Conservation (phyloP, 2,113 vertebrate genomes). For the Melanerpes aurifrons region DNA sequence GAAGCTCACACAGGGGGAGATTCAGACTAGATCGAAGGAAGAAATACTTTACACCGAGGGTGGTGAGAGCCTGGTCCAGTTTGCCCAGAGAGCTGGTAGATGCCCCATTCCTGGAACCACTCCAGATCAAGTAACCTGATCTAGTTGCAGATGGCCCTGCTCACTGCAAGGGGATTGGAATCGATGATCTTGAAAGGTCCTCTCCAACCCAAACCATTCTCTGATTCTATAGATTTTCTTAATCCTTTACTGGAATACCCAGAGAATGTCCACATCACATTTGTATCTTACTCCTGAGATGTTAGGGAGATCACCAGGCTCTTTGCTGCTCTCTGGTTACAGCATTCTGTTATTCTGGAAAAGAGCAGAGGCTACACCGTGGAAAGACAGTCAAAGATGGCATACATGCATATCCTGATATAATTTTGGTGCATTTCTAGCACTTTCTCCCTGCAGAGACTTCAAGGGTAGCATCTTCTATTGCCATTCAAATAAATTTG, state of each 20-base stretch:
- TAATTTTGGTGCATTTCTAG: neutral
- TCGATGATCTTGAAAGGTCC: neutral
- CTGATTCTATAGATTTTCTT: neutral
- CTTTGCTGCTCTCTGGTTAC: neutral
- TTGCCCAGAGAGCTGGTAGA: too few relatives aligned
- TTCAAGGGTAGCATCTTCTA: neutral
- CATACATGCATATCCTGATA: neutral
- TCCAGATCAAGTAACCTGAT: neutral
- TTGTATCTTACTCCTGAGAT: neutral
- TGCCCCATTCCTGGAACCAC: too few relatives aligned
- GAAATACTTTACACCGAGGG: too few relatives aligned
- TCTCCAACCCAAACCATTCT: neutral
- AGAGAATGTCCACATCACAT: neutral
- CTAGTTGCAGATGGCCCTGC: neutral
- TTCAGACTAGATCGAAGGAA: too few relatives aligned
- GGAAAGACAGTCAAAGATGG: neutral
- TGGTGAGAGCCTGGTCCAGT: too few relatives aligned
- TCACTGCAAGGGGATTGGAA: neutral
- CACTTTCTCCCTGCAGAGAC: neutral
- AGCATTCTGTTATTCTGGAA: neutral
- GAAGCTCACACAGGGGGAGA: neutral
- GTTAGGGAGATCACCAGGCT: neutral
- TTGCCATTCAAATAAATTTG: too few relatives aligned
- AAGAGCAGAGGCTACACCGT: neutral
- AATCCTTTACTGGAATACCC: neutral